Conservation (phyloP, 2,113 vertebrate species). For the Nothoprocta pentlandii region DNA sequence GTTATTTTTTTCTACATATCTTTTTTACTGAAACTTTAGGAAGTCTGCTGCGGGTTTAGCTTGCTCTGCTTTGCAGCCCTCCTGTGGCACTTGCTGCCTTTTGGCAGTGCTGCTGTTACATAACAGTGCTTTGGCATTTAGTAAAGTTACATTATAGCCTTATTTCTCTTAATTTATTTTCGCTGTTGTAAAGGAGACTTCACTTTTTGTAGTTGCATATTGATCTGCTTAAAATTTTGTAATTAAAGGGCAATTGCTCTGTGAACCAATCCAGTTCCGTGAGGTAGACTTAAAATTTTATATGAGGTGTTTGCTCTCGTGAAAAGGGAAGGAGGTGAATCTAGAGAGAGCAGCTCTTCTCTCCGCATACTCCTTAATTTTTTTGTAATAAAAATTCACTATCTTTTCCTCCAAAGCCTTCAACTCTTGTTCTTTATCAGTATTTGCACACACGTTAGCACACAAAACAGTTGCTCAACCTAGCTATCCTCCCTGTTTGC, state of each 20-base stretch:
- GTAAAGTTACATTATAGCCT: not conserved
- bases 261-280: not conserved
- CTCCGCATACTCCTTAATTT: not conserved
- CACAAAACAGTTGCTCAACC: not conserved
- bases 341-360: not conserved
- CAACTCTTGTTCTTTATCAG: slow-evolving; percentile 30
- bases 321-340: not conserved
- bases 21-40: not conserved
- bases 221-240: not conserved
- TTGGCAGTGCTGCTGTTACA: not conserved
- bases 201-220: not conserved
- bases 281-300: not conserved
- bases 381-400: not conserved
- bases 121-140: not conserved
- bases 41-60: not conserved
- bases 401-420: slow-evolving; percentile 2
- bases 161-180: not conserved
- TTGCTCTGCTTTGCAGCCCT: not conserved
- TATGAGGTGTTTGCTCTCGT: not conserved
- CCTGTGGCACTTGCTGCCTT: not conserved
- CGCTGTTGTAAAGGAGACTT: not conserved
- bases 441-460: not conserved
- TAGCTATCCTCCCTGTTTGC: not conserved
- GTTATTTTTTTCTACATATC: not conserved
- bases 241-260: not conserved